phyloP scores from a whole-genome alignment of 1,140 invertebrate genomes.

The Lepidurus arcticus region DNA sequence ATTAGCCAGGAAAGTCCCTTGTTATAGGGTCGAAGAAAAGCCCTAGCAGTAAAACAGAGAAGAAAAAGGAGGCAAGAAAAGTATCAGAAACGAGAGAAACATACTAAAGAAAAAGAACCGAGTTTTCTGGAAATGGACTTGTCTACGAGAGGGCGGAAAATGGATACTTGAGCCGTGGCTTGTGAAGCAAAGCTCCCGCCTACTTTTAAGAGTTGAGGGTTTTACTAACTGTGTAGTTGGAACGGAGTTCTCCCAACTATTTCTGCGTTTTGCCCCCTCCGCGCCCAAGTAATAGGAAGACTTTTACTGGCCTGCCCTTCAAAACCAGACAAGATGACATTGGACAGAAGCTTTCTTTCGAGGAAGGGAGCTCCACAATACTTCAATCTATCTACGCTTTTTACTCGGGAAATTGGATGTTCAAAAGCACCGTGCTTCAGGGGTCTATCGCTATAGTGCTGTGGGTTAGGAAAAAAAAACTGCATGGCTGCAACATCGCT shows the following conservation, averaged over 20 bases:
- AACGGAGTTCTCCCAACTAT: not conserved
- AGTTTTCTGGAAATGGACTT: not conserved
- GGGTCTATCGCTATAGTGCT: too few species aligned
- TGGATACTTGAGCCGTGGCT: slow-evolving; percentile 2
- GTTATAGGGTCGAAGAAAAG: not conserved
- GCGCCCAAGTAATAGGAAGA: not conserved
- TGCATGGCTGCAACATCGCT: too few species aligned
- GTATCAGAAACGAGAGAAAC: not conserved
- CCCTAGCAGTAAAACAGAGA: not conserved
- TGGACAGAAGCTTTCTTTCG: not conserved
- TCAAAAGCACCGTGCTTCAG: too few species aligned
- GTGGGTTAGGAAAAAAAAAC: too few species aligned
- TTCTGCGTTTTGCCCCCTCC: not conserved
- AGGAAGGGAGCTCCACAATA: not conserved
- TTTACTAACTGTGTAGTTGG: not conserved
- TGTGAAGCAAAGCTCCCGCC: not conserved
- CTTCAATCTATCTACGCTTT: not conserved
- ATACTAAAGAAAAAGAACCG: not conserved
- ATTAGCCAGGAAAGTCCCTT: not conserved
- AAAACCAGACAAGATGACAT: not conserved
- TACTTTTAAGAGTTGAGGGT: not conserved
- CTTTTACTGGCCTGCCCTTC: not conserved
- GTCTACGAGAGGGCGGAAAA: slow-evolving; percentile 2
- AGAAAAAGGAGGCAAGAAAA: not conserved
- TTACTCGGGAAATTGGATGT: not conserved